Evolutionary conservation across 2,888 invertebrate species (phyloP), one percentile per base, ranked within the genome.

Genomic region (Ornithoptera alexandrae): DNA sequence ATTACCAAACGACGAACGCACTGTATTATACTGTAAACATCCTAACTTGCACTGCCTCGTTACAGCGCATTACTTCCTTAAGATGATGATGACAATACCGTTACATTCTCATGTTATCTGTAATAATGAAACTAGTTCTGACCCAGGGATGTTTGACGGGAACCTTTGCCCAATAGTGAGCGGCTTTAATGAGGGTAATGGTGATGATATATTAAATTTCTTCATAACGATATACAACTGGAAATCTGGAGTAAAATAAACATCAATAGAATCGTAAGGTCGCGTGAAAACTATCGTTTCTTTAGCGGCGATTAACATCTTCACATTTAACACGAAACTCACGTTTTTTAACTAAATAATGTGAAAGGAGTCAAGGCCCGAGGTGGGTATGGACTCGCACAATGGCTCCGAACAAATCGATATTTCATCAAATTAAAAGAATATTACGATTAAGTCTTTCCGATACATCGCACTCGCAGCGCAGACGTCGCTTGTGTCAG

Each of bases 361-460:
- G 56, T 8, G 24, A 53, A 63, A 58, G 18, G 53, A 53, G n/a
- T 59, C 60, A 60, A 69, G 64, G 68, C 10, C 60, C 15, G 18
- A 2, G 56, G 36, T 20, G 20, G 8, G 4, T 53, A 39, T 6
- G 10, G 39, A 39, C 39, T 22, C 24, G 46, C 36, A 68, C 68
- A 68, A 63, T 62, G 63, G 63, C 63, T 58, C 18, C 46, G 10
- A 64, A 63, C 18, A 58, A 65, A 69, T 69, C 68, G 53, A 69
- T 69, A 69, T 60, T 56, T n/a, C 64, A 69, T 69, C 42, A 69
- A 65, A 65, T 65, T 30, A 65, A 69, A 69, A 20, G 56, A 59
- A 24, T 50, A 30, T 57, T 58, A 57, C 53, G 17, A 53, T 17
- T 18, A n/a, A 53, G 2, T 53, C 53, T 12, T 18, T n/a, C n/a